Conservation (phyloP, 2,113 vertebrate genomes). For the Erinaceus europaeus region DNA sequence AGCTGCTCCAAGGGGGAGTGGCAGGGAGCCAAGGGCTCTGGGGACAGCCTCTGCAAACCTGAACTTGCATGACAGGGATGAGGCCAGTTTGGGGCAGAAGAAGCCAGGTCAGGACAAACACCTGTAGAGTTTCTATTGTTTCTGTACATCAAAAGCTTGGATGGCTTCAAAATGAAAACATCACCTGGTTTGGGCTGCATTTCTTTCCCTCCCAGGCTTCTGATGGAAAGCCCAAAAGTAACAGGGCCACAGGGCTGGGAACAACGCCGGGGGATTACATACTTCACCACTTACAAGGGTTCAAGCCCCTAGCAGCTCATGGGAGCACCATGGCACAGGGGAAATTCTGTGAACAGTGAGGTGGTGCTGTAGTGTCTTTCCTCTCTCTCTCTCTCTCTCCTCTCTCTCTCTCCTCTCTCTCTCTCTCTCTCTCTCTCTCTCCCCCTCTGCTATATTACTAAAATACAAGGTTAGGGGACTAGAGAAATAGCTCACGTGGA, state of each 20-base stretch:
- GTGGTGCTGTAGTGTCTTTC: background rate
- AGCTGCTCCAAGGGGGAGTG: background rate
- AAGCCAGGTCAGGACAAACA: background rate
- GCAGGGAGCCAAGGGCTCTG: background rate
- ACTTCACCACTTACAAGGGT: background rate
- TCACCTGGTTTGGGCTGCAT: conserved; percentile 34
- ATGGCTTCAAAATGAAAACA: conserved; percentile 45
- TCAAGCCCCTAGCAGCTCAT: too few species aligned
- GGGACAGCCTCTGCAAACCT: background rate
- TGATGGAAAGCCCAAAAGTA: background rate
- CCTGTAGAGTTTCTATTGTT: background rate
- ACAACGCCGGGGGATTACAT: background rate
- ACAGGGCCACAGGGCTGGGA: background rate
- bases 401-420: too few species aligned
- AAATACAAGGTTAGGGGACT: too few species aligned
- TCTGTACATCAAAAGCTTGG: conserved; percentile 37
- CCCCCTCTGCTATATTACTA: too few species aligned
- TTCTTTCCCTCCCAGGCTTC: conserved; percentile 31
- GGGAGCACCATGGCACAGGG: background rate
- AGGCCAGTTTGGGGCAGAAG: conserved; percentile 23
- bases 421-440: too few species aligned
- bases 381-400: too few species aligned
- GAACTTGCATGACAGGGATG: background rate
- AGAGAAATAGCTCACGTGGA: too few species aligned
- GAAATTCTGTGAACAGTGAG: background rate